These are phyloP conservation scores for Hippolais icterina DNA, from an alignment of 2,113 vertebrate species.

Conservation along the genomic window DNA sequence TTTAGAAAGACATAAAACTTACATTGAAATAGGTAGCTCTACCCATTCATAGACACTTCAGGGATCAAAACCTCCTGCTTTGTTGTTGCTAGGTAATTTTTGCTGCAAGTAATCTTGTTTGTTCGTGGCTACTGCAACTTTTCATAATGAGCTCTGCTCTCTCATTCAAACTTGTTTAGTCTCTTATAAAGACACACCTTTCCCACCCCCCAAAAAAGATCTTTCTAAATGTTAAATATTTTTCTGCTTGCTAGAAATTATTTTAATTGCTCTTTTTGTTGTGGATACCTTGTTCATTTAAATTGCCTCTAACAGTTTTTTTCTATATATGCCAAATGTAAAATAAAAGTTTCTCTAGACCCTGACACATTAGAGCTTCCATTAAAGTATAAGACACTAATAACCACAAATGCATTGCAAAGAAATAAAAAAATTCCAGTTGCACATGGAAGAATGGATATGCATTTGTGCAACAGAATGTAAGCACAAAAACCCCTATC, in stretches of 20 bases:
- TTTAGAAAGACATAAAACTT: neutral
- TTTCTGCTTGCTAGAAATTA: neutral
- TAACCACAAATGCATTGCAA: neutral
- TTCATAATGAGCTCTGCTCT: neutral
- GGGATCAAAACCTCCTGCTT: neutral
- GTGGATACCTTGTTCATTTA: neutral
- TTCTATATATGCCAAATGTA: neutral
- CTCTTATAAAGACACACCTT: neutral
- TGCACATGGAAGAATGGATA: neutral
- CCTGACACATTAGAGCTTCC: neutral
- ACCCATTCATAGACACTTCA: fast-evolving
- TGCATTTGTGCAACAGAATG: neutral
- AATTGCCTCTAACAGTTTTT: neutral
- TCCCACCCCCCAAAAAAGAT: fast-evolving
- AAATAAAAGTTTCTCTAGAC: neutral
- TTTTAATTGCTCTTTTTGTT: neutral
- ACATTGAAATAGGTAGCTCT: neutral
- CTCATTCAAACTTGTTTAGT: neutral
- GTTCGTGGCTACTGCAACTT: neutral
- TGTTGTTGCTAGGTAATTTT: neutral
- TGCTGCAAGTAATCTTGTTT: neutral
- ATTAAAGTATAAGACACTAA: neutral
- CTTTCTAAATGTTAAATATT: neutral
- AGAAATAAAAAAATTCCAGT: neutral
- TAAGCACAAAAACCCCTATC: neutral